Conservation (phyloP, 2,113 vertebrate genomes). For the Xenopus laevis region DNA sequence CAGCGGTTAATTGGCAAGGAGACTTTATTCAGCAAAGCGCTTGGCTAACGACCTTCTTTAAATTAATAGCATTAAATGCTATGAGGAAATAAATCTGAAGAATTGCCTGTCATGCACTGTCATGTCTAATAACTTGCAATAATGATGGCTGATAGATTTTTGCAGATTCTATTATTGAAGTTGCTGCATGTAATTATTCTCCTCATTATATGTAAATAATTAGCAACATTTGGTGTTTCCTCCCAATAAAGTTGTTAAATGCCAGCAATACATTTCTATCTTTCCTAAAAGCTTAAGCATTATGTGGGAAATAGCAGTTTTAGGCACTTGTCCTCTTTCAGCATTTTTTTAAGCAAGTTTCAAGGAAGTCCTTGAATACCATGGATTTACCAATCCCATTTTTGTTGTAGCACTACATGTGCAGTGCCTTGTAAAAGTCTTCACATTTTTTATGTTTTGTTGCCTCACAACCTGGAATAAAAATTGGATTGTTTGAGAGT, state of each 20-base stretch:
- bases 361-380: too few relatives aligned
- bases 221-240: constrained; percentile 84
- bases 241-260: constrained; percentile 80
- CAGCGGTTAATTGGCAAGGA: constrained; percentile 86
- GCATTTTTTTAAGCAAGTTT: too few relatives aligned
- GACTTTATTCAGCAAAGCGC: constrained; percentile 90
- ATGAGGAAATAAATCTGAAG: constrained; percentile 97
- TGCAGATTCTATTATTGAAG: constrained; percentile 99
- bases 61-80: constrained; percentile 96
- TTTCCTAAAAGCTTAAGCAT: not conserved
- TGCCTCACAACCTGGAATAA: too few relatives aligned
- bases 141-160: constrained; percentile 99
- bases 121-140: constrained; percentile 99
- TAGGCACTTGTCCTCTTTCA: too few relatives aligned
- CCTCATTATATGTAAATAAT: constrained; percentile 98
- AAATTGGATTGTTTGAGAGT: too few relatives aligned
- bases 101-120: constrained; percentile 99
- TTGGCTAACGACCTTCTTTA: constrained; percentile 91
- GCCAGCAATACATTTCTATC: constrained; percentile 58
- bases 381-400: too few relatives aligned
- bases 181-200: constrained; percentile 99
- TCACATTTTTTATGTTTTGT: too few relatives aligned
- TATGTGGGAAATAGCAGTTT: too few relatives aligned
- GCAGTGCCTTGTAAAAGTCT: too few relatives aligned
- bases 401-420: too few relatives aligned